Percentiles rank a stretch among this genome's conserved stretches.
phyloP scores from a whole-genome alignment of 1,140 invertebrate species.

The Riptortus pedestris region DNA sequence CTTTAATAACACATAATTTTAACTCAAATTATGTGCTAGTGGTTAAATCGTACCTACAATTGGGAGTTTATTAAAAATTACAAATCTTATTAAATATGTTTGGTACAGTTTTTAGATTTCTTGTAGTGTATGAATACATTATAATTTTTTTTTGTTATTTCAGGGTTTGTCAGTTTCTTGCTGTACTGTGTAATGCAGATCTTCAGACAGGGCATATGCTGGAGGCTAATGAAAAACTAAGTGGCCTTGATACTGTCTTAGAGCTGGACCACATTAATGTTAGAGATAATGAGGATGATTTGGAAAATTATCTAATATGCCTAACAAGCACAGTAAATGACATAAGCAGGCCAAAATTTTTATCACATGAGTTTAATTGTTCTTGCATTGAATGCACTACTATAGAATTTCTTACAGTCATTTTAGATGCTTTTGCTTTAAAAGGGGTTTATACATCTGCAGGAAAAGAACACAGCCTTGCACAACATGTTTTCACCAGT shows the following conservation, averaged over 20 bases:
- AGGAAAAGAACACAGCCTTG: not conserved
- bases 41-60: too few species aligned
- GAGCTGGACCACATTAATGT: not conserved
- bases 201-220: not conserved
- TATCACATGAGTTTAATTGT: slow-evolving; percentile 2
- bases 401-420: not conserved
- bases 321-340: not conserved
- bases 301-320: not conserved
- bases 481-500: slow-evolving; percentile 2
- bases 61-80: too few species aligned
- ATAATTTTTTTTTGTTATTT: too few species aligned
- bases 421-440: not conserved
- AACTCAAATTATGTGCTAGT: too few species aligned
- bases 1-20: too few species aligned
- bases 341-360: not conserved
- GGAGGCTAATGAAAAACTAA: not conserved
- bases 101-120: too few species aligned
- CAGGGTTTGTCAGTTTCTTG: slow-evolving; percentile 3
- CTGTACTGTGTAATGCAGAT: not conserved
- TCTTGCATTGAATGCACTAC: not conserved
- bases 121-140: too few species aligned
- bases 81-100: too few species aligned
- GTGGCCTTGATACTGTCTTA: not conserved
- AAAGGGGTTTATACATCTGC: slow-evolving; percentile 1
- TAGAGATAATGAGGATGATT: not conserved